A percentile compares a stretch with the other conserved stretches of the same genome.
Conservation (phyloP, 2,113 vertebrate species). For the Xerus inauris region DNA sequence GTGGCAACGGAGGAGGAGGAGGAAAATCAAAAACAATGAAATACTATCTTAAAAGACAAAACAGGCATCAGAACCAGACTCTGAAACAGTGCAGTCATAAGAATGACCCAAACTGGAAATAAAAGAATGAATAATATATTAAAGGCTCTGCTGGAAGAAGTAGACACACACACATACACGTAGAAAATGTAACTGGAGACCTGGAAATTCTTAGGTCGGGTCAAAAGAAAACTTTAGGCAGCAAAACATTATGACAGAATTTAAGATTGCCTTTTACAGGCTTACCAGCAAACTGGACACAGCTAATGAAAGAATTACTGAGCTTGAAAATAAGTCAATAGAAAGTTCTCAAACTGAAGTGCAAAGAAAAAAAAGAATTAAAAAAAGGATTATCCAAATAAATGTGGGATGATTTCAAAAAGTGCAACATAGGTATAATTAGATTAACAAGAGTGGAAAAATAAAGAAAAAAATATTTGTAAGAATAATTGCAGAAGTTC, state of each 20-base stretch:
- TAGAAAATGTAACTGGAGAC: not conserved
- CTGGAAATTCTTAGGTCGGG: no score
- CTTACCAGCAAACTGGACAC: not conserved
- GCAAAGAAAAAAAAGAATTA: not conserved
- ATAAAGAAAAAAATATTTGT: not conserved
- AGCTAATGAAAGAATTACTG: not conserved
- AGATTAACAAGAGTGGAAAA: not conserved
- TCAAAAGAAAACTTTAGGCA: not conserved
- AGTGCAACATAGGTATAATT: not conserved
- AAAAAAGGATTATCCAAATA: not conserved
- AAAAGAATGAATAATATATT: not conserved
- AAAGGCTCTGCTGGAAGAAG: not conserved
- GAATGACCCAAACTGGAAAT: not conserved
- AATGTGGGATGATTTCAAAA: not conserved
- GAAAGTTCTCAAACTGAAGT: not conserved
- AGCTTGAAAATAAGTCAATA: not conserved
- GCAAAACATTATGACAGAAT: not conserved
- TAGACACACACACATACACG: not conserved
- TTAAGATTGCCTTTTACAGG: not conserved
- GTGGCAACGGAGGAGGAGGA: no score
- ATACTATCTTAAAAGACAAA: not conserved
- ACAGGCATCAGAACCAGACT: not conserved
- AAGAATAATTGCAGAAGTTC: not conserved
- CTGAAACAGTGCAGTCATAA: not conserved
- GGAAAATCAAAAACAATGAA: not conserved